Evolutionary conservation across 2,797 vertebrate species (phyloP).

Genomic region (Holocentrus rufus): DNA sequence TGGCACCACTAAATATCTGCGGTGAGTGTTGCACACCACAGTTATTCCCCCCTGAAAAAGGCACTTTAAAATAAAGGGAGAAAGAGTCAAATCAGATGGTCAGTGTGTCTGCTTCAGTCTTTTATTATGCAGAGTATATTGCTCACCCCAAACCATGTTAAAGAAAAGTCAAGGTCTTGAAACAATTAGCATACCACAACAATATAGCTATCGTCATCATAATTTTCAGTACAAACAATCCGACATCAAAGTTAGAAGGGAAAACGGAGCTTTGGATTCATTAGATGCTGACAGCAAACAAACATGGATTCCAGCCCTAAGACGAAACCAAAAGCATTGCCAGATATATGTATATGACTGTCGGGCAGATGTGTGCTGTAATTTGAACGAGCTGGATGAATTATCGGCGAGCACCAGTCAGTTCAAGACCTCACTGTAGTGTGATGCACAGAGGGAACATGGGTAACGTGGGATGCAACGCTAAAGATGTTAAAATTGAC

Average conservation of each 20-base stretch:
- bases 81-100: background rate
- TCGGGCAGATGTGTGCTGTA: conserved; percentile 49
- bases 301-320: conserved; percentile 37
- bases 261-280: conserved; percentile 32
- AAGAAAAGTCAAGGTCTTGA: conserved; percentile 48
- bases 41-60: too few species aligned
- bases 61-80: too few species aligned
- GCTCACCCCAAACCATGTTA: background rate
- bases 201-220: conserved; percentile 43
- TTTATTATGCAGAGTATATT: background rate
- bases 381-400: conserved; percentile 21
- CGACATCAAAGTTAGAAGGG: conserved; percentile 38
- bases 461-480: background rate
- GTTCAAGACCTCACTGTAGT: background rate
- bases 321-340: conserved; percentile 22
- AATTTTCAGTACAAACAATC: conserved; percentile 37
- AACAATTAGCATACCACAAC: conserved; percentile 58
- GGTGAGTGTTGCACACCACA: too few species aligned
- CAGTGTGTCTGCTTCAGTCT: background rate
- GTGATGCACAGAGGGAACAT: background rate
- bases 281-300: conserved; percentile 55
- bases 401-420: background rate
- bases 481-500: background rate
- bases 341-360: conserved; percentile 28
- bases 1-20: too few species aligned